Percentiles rank a stretch among this genome's conserved stretches.
These are phyloP conservation scores for Myotis pilosus DNA, from an alignment of 2,797 vertebrate genomes.

Conservation along the genomic window DNA sequence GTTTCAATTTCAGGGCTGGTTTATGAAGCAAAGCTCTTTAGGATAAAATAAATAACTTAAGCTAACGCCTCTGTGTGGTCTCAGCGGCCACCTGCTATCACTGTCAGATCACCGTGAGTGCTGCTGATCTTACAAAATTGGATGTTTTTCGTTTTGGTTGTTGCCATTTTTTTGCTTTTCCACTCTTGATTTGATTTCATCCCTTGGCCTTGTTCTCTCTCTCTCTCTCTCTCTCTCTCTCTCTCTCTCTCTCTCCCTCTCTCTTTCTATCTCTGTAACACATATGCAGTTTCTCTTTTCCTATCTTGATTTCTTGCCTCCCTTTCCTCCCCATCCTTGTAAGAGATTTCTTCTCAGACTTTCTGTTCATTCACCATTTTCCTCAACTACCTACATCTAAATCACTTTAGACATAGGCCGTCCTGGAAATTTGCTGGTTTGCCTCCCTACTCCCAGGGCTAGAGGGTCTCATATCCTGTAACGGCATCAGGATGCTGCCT, in stretches of 20 bases:
- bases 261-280: not conserved
- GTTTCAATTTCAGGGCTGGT: not conserved
- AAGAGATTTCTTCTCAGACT: not conserved
- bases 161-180: not conserved
- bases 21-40: slow-evolving; percentile 1
- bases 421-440: not conserved
- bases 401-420: not conserved
- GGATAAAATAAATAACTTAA: not conserved
- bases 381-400: not conserved
- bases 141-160: not conserved
- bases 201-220: not conserved
- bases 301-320: not conserved
- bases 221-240: not conserved
- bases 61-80: not conserved
- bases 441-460: not conserved
- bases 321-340: not conserved
- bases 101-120: not conserved
- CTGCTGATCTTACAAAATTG: not conserved
- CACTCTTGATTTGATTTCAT: not conserved
- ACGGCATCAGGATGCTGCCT: not conserved
- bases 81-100: not conserved
- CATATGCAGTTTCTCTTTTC: not conserved
- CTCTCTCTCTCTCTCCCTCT: accelerated
- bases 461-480: not conserved
- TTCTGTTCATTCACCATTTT: not conserved